Conservation (phyloP, 2,888 invertebrate species). For the Neuroscelio doddi region DNA sequence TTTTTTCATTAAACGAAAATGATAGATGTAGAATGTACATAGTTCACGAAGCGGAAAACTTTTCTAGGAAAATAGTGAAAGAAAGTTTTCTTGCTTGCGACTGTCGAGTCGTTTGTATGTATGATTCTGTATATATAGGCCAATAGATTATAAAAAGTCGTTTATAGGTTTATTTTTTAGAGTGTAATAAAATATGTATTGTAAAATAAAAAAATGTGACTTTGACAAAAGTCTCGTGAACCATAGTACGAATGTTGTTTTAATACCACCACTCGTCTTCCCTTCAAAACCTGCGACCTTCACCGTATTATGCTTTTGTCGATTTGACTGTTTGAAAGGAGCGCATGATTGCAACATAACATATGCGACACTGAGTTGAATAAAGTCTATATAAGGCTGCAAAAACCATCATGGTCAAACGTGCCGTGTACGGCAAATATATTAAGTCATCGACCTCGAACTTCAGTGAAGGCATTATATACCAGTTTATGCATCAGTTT, state of each 20-base stretch:
- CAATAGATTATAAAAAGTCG: slow-evolving; percentile 29
- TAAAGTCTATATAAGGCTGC: slow-evolving; percentile 45
- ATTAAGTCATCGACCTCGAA: slow-evolving; percentile 34
- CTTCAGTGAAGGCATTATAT: no score
- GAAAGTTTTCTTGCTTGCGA: slow-evolving; percentile 15
- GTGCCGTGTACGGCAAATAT: slow-evolving; percentile 36
- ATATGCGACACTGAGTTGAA: slow-evolving; percentile 15
- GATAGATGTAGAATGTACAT: slow-evolving; percentile 45
- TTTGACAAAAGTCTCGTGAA: slow-evolving; percentile 31
- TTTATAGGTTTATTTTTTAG: slow-evolving; percentile 22
- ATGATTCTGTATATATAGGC: slow-evolving; percentile 54
- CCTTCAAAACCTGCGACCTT: slow-evolving; percentile 32
- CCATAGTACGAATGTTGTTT: slow-evolving; percentile 16
- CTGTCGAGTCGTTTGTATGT: slow-evolving; percentile 45
- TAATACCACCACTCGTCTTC: slow-evolving; percentile 9
- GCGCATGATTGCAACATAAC: slow-evolving; percentile 35
- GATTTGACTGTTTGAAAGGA: slow-evolving; percentile 27
- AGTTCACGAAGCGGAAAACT: slow-evolving; percentile 37
- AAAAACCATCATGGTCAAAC: slow-evolving; percentile 35
- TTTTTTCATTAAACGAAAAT: slow-evolving; percentile 9
- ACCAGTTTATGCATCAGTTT: no score
- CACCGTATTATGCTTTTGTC: slow-evolving; percentile 6
- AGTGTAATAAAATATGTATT: slow-evolving; percentile 34
- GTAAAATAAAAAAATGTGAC: slow-evolving; percentile 46
- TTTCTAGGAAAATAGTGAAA: no score